Base-by-base conservation (phyloP, 1,140 invertebrate species). In the Thereuonema tuberculata region DNA sequence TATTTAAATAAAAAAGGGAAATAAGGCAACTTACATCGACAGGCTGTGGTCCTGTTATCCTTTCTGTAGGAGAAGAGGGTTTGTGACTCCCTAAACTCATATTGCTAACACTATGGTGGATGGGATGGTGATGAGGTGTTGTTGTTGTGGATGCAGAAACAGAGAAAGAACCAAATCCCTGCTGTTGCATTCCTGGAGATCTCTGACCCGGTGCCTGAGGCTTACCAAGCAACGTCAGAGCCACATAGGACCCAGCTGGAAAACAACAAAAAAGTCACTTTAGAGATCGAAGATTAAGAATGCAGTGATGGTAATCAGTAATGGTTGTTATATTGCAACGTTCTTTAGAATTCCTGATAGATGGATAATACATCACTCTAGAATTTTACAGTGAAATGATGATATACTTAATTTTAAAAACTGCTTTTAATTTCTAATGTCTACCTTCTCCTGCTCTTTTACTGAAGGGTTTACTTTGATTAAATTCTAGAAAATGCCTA, bases 11-110 rank as follows among this genome's bases (percentile, higher is more conserved):
- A n/a, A n/a, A n/a, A n/a, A n/a, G n/a, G n/a, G n/a, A n/a, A n/a
- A n/a, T n/a, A n/a, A n/a, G n/a, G n/a, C n/a, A n/a, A n/a, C 71
- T 72, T 76, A 93, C 89, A 77, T 92, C 86, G 67, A 92, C 90
- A 62, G 90, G 89, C 66, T 89, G 84, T 2, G 90, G 90, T 17
- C 83, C 87, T 17, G 90, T 93, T 63, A 94, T 92, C 29, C 80
- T 77, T 56, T 79, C 74, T 29, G 71, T 75, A 5, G 70, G 72
- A 43, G 72, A 66, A 2, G 74, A 71, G 59, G 76, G 68, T 66
- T 52, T 71, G 66, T 46, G 27, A 15, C 58, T 14, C 43, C 59
- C 48, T 55, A 27, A 29, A 49, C 26, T 58, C 57, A 58, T 58
- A 26, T 58, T 58, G 5, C 43, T 21, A 57, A n/a, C 9, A 2